phyloP scores from a whole-genome alignment of 2,113 vertebrate genomes.

The Sylvilagus bachmani region DNA sequence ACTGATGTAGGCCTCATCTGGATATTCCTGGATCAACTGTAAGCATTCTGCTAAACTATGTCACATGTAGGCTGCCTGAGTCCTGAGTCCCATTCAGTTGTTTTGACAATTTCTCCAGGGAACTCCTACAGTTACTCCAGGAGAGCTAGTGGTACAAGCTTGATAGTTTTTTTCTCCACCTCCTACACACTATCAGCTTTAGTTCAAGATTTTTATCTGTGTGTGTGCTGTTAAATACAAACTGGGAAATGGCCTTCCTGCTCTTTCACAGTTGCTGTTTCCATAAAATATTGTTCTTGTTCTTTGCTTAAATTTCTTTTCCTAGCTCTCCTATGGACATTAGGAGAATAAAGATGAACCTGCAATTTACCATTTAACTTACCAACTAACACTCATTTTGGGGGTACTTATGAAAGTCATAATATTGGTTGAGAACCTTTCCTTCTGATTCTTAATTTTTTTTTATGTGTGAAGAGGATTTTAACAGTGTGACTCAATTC shows the following conservation, averaged over 20 bases:
- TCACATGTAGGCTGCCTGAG: conserved; percentile 5
- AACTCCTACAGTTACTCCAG: background rate
- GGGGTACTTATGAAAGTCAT: background rate
- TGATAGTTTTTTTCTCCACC: conserved; percentile 44
- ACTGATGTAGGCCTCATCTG: background rate
- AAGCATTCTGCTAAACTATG: background rate
- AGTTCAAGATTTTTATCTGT: background rate
- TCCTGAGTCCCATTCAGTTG: background rate
- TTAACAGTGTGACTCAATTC: background rate
- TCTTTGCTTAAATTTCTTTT: background rate
- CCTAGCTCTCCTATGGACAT: background rate
- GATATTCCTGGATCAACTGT: background rate
- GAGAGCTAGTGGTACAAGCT: background rate
- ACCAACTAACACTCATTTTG: background rate
- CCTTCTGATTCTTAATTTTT: background rate
- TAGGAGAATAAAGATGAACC: background rate
- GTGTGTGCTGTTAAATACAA: background rate
- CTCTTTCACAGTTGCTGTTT: background rate
- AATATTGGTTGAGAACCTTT: background rate
- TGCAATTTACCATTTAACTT: background rate
- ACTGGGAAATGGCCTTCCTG: background rate
- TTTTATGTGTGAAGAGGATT: background rate
- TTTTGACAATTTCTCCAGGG: background rate
- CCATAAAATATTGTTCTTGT: background rate
- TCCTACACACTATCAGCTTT: background rate